A percentile compares a stretch with the other conserved stretches of the same genome.
These are phyloP conservation scores for Cataglyphis hispanica DNA, from an alignment of 1,140 invertebrate species.

Conservation along the genomic window DNA sequence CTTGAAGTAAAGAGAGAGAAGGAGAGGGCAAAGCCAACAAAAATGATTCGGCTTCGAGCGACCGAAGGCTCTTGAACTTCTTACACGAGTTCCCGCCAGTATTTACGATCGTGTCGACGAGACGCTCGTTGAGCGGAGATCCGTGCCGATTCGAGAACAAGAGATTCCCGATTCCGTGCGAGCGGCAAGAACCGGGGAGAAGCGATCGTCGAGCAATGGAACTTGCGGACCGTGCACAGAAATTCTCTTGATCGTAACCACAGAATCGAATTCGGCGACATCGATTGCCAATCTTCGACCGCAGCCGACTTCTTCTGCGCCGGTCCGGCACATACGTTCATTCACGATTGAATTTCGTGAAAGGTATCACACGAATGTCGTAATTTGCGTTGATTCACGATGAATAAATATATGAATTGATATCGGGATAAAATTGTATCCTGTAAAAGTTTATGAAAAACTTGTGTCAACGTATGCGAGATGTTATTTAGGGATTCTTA, in stretches of 20 bases:
- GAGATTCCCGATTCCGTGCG: constrained; percentile 29
- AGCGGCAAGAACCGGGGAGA: constrained; percentile 39
- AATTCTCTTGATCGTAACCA: constrained; percentile 70
- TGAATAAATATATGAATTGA: neutral
- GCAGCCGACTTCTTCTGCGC: constrained; percentile 63
- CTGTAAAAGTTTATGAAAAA: neutral
- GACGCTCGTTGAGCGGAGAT: constrained; percentile 50
- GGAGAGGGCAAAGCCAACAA: constrained; percentile 49
- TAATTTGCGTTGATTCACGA: neutral
- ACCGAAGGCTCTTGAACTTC: constrained; percentile 67
- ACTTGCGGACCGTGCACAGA: constrained; percentile 44
- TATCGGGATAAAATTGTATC: neutral
- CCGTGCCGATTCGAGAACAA: constrained; percentile 61
- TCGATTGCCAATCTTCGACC: constrained; percentile 60
- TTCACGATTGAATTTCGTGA: constrained; percentile 70
- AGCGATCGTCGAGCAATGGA: constrained; percentile 37
- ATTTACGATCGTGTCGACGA: constrained; percentile 72
- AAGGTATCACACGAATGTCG: constrained; percentile 67
- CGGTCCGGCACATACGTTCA: neutral
- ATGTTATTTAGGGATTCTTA: neutral
- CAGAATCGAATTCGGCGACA: constrained; percentile 76
- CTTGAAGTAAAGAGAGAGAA: neutral
- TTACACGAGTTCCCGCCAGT: constrained; percentile 70
- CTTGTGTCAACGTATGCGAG: neutral
- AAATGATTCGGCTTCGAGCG: constrained; percentile 64